A percentile compares a stretch with the other conserved stretches of the same genome.
Evolutionary conservation across 92 coral and sea anemone species (phyloP).

Genomic region (Porites evermanni): DNA sequence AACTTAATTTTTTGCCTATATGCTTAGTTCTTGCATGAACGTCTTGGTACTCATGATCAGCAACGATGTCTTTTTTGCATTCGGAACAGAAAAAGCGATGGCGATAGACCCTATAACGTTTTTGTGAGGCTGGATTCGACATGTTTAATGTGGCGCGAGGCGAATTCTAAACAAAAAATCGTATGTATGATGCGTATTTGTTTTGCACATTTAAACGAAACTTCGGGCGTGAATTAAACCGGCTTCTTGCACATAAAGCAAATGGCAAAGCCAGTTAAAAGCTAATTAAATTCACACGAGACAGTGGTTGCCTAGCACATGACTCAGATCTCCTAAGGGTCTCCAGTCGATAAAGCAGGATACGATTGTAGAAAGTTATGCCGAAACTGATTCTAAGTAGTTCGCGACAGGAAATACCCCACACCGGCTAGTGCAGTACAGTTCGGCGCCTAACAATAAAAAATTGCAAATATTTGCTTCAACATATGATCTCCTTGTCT

Average conservation of each 20-base stretch:
- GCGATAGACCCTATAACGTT: constrained; percentile 41
- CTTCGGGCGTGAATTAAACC: constrained; percentile 2
- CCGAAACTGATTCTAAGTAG: too few relatives aligned
- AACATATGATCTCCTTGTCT: not conserved
- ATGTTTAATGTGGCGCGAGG: constrained; percentile 16
- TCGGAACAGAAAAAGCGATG: constrained; percentile 35
- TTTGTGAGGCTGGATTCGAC: constrained; percentile 35
- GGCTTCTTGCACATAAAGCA: not conserved
- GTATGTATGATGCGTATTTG: constrained; percentile 8
- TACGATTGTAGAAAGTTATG: constrained; percentile 1
- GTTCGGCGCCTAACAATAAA: constrained; percentile 11
- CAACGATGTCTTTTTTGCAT: constrained; percentile 44
- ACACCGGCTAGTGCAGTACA: constrained; percentile 20
- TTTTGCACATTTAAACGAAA: not conserved
- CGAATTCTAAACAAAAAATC: constrained; percentile 3
- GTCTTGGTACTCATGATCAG: constrained; percentile 49
- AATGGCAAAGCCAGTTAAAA: constrained; percentile 4
- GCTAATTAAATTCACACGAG: not conserved
- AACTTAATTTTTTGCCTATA: not conserved
- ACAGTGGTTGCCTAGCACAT: constrained; percentile 7
- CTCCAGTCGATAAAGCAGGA: not conserved
- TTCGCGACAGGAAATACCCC: too few relatives aligned
- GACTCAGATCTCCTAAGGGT: constrained; percentile 15
- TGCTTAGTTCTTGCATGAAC: not conserved
- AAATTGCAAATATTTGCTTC: not conserved